Evolutionary conservation across 2,113 vertebrate species (phyloP), one percentile per base, ranked within the genome.

Genomic region (Cyanistes caeruleus): DNA sequence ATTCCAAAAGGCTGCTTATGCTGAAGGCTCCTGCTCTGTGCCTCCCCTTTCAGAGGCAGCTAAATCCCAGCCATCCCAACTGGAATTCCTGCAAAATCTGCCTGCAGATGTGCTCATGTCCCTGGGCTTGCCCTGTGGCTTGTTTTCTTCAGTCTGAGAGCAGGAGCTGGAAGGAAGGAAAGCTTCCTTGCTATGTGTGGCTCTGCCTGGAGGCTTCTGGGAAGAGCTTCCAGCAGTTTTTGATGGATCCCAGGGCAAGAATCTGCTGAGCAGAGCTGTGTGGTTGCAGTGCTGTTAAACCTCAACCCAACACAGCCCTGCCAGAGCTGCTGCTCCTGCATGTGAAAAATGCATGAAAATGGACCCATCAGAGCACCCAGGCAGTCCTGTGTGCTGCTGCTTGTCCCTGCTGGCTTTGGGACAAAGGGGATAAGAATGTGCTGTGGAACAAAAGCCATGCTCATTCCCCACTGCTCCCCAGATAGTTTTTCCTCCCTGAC

Each of bases 391-490:
- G 33, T 39, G 52, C 69, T 87, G 48, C 49, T 88, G 23, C 58
- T 16, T 73, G 53, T 72, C 59, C 76, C 59, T 73, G 43, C 51
- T 73, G 58, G 31, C 10, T 55, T 27, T 75, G 56, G 48, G 24
- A n/a, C 56, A 64, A 20, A 49, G 10, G 30, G 7, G 63, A 10
- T 25, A n/a, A 30, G 22, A n/a, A 24, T 9, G 65, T 30, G 15
- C 3, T 2, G 0, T 41, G 68, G 73, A 64, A n/a, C 6, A 2
- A 12, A 7, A 49, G 83, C 4, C 1, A 0, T 67, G n/a, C 41
- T 73, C n/a, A 2, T 53, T 88, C 51, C 39, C 15, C 3, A 5
- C 44, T 39, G 17, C 14, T 90, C 23, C 70, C 35, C 72, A 31
- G 59, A 3, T 12, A 15, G 33, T 3, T 59, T 72, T 63, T 81